Conservation (phyloP, 1,140 invertebrate genomes). For the Eubasilissa regina region DNA sequence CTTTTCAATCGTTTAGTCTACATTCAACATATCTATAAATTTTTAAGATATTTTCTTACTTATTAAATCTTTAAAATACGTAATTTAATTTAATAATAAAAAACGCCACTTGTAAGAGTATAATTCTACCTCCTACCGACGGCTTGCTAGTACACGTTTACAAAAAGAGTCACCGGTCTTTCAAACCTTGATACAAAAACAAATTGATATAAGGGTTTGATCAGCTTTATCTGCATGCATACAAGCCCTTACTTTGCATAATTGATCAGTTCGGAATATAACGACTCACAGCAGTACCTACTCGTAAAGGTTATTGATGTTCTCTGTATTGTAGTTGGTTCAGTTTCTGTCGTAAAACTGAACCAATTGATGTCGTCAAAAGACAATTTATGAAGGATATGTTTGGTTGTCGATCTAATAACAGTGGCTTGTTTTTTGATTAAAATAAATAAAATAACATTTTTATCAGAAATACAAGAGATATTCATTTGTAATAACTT, state of each 20-base stretch:
- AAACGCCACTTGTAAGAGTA: too few relatives aligned
- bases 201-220: constrained; percentile 6
- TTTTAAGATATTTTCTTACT: too few relatives aligned
- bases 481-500: too few relatives aligned
- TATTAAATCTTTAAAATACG: too few relatives aligned
- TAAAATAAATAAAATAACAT: too few relatives aligned
- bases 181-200: constrained; percentile 6
- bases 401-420: neutral
- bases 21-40: too few relatives aligned
- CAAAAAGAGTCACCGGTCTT: neutral
- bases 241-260: constrained; percentile 35
- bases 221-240: constrained; percentile 19
- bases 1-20: too few relatives aligned
- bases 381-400: constrained; percentile 11
- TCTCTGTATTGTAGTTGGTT: neutral
- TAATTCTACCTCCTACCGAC: too few relatives aligned
- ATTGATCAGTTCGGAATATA: constrained; percentile 10
- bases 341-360: constrained; percentile 21
- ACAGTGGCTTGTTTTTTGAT: too few relatives aligned
- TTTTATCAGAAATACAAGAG: too few relatives aligned
- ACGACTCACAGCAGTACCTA: neutral
- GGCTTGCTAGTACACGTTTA: too few relatives aligned
- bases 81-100: too few relatives aligned
- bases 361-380: constrained; percentile 24
- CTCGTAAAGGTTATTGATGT: neutral